These are phyloP conservation scores for Aix galericulata DNA, from an alignment of 2,113 vertebrate species.

Conservation along the genomic window DNA sequence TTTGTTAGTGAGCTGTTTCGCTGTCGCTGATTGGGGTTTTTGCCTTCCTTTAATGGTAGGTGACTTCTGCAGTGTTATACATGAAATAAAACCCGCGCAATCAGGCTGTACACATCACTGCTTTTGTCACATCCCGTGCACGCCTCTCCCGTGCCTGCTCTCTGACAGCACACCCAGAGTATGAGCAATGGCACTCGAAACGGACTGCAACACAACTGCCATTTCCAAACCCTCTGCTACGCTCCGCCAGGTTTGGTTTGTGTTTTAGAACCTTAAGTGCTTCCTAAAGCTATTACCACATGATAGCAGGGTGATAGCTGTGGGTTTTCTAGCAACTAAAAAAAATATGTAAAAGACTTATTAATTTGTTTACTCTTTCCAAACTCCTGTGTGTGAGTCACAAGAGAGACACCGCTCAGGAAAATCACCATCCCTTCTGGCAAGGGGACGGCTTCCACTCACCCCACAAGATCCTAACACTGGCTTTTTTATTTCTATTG, in stretches of 20 bases:
- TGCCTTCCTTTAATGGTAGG: no score
- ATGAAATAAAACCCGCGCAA: accelerated
- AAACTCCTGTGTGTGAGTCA: neutral
- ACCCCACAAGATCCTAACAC: neutral
- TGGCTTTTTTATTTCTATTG: neutral
- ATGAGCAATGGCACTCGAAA: neutral
- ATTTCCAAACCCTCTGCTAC: neutral
- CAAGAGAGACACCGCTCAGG: neutral
- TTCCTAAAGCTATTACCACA: neutral
- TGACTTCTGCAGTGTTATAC: no score
- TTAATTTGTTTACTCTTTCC: neutral
- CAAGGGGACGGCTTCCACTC: neutral
- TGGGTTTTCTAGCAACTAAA: neutral
- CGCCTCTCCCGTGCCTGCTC: neutral
- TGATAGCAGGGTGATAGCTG: neutral
- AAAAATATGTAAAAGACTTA: neutral
- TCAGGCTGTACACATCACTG: neutral
- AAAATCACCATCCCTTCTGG: neutral
- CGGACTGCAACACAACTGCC: neutral
- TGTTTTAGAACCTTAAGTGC: neutral
- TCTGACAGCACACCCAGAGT: neutral
- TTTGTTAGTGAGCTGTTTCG: no score
- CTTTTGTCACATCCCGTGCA: accelerated
- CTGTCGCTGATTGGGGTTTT: no score
- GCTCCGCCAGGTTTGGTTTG: neutral